Percentiles rank a stretch among this genome's conserved stretches.
phyloP scores from a whole-genome alignment of 1,140 invertebrate species.

The Spodoptera litura region DNA sequence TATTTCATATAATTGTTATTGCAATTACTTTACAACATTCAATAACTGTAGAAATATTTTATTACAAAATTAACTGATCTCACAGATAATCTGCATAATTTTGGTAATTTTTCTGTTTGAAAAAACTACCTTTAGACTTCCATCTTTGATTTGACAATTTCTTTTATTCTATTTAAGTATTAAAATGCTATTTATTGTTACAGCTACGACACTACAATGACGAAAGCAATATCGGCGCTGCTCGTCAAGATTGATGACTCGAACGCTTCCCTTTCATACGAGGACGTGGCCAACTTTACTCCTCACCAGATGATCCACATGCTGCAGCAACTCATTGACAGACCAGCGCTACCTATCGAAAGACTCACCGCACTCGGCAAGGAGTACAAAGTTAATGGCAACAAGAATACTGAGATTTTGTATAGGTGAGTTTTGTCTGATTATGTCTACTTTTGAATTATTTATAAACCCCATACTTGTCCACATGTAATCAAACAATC shows the following conservation, averaged over 20 bases:
- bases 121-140: too few species aligned
- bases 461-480: too few species aligned
- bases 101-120: too few species aligned
- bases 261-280: constrained; percentile 42
- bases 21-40: too few species aligned
- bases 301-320: constrained; percentile 91
- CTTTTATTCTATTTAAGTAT: too few species aligned
- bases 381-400: constrained; percentile 89
- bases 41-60: too few species aligned
- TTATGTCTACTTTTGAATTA: too few species aligned
- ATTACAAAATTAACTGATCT: too few species aligned
- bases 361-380: constrained; percentile 89
- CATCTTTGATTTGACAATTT: too few species aligned
- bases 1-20: too few species aligned
- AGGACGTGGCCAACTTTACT: constrained; percentile 81
- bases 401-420: constrained; percentile 93
- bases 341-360: constrained; percentile 83
- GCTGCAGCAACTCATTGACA: constrained; percentile 89
- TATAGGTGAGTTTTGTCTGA: constrained; percentile 87
- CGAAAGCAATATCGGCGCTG: constrained; percentile 88
- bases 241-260: constrained; percentile 87
- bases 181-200: constrained; percentile 47
- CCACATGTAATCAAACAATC: too few species aligned
- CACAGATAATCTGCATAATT: too few species aligned
- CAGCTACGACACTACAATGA: constrained; percentile 91